Percentiles rank a stretch among this genome's conserved stretches.
Evolutionary conservation across 2,888 invertebrate species (phyloP).

Genomic region (Parelbella ahira): DNA sequence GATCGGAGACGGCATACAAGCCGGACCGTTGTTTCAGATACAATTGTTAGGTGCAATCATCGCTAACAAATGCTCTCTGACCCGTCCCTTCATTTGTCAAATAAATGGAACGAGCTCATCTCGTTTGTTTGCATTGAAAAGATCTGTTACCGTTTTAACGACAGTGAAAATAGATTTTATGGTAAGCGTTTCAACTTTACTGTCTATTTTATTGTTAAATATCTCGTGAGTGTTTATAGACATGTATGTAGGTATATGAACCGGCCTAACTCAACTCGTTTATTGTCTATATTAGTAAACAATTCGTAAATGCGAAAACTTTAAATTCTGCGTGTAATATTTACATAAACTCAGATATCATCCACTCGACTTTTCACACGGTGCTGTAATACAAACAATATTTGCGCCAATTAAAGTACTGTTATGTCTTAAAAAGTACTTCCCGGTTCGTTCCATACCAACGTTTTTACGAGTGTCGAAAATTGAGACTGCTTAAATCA

Average conservation of each 20-base stretch:
- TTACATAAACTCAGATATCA: too few relatives aligned
- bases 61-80: slow-evolving; percentile 42
- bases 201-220: too few relatives aligned
- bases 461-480: slow-evolving; percentile 18
- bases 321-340: too few relatives aligned
- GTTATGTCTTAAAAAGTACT: slow-evolving; percentile 8
- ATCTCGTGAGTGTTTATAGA: too few relatives aligned
- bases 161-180: neutral
- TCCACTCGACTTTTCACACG: too few relatives aligned
- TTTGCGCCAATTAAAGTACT: slow-evolving; percentile 19
- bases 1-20: slow-evolving; percentile 35
- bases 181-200: too few relatives aligned
- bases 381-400: too few relatives aligned
- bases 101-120: slow-evolving; percentile 34
- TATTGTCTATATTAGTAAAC: too few relatives aligned
- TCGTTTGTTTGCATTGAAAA: slow-evolving; percentile 18
- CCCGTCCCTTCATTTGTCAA: slow-evolving; percentile 58
- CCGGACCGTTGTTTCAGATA: slow-evolving; percentile 35
- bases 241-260: too few relatives aligned
- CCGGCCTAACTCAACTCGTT: too few relatives aligned
- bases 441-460: slow-evolving; percentile 7
- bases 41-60: slow-evolving; percentile 45
- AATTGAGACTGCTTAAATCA: slow-evolving; percentile 14
- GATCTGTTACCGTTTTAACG: slow-evolving; percentile 4
- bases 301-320: slow-evolving; percentile 1